Evolutionary conservation across 2,888 invertebrate genomes (phyloP).

Genomic region (Volucella zonaria): DNA sequence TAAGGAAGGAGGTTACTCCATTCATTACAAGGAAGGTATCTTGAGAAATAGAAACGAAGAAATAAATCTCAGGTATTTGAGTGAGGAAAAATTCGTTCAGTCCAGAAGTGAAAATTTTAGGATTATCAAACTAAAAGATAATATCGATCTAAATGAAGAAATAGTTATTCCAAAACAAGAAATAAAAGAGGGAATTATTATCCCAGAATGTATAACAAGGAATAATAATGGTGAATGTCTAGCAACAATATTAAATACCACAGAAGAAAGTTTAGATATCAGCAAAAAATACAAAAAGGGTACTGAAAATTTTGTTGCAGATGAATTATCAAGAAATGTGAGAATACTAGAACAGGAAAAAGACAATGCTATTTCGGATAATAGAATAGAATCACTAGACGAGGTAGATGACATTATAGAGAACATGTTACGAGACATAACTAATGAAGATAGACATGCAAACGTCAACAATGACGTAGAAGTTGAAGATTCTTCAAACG

Average conservation of each 20-base stretch:
- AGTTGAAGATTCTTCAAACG: too few species aligned
- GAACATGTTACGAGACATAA: too few species aligned
- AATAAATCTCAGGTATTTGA: conserved; percentile 25
- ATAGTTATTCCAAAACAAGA: conserved; percentile 1
- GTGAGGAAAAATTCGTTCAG: conserved; percentile 21
- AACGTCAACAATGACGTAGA: too few species aligned
- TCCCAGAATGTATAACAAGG: conserved; percentile 20
- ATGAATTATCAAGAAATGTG: too few species aligned
- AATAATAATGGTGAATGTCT: conserved; percentile 13
- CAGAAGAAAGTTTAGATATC: conserved; percentile 44
- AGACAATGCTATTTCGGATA: too few species aligned
- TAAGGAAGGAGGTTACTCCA: too few species aligned
- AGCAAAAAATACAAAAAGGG: not conserved
- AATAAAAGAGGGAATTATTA: conserved; percentile 8
- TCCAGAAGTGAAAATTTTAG: not conserved
- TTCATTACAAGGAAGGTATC: conserved; percentile 34
- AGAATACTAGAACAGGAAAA: too few species aligned
- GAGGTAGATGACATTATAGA: too few species aligned
- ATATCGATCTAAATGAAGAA: conserved; percentile 1
- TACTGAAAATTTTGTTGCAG: too few species aligned
- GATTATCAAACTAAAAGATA: conserved; percentile 11
- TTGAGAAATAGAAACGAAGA: conserved; percentile 24
- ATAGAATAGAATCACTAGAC: too few species aligned
- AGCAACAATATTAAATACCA: conserved; percentile 20
- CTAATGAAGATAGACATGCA: too few species aligned